These are phyloP conservation scores for Periophthalmus magnuspinnatus DNA, from an alignment of 2,797 vertebrate species.

Conservation along the genomic window DNA sequence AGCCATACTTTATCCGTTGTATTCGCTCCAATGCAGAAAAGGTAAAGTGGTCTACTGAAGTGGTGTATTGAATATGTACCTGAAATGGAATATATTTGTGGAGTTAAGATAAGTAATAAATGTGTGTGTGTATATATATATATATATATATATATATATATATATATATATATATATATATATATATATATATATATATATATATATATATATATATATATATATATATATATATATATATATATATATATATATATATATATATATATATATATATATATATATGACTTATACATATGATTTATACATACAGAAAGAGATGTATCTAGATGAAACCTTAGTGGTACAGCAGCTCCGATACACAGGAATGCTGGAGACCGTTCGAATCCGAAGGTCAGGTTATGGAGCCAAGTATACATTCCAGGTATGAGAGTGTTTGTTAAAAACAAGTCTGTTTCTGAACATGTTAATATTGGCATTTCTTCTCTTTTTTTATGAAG, in stretches of 20 bases:
- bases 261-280: too few relatives aligned
- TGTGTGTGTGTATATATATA: too few relatives aligned
- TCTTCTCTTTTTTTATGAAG: slow-evolving; percentile 61
- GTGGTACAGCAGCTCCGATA: slow-evolving; percentile 95
- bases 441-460: background rate
- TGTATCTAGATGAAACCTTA: slow-evolving; percentile 89
- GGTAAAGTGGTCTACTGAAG: slow-evolving; percentile 71
- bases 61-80: background rate
- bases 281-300: too few relatives aligned
- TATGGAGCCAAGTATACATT: slow-evolving; percentile 97
- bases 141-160: too few relatives aligned
- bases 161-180: too few relatives aligned
- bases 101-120: too few relatives aligned
- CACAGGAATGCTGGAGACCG: slow-evolving; percentile 98
- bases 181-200: too few relatives aligned
- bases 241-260: too few relatives aligned
- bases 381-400: slow-evolving; percentile 93
- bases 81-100: background rate
- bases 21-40: slow-evolving; percentile 97
- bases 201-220: too few relatives aligned
- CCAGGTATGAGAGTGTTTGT: slow-evolving; percentile 80
- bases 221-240: too few relatives aligned
- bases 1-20: slow-evolving; percentile 97
- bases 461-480: background rate
- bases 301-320: slow-evolving; percentile 83